Evolutionary conservation across 2,113 vertebrate genomes (phyloP).

Genomic region (Chlorocebus sabaeus): DNA sequence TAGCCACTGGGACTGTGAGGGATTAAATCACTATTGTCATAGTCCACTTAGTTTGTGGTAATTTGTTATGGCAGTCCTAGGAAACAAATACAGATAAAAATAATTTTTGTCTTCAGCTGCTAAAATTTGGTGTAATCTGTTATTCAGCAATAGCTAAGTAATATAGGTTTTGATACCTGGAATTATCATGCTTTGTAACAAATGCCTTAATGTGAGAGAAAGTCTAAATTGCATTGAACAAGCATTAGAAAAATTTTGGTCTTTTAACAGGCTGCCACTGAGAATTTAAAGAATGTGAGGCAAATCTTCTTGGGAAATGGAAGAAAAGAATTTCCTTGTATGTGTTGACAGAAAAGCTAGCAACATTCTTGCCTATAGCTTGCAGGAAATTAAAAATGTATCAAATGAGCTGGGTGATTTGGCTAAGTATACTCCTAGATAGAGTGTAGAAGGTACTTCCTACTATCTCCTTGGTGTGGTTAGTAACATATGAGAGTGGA

Average conservation of each 20-base stretch:
- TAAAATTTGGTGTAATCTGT: neutral
- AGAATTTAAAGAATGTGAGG: neutral
- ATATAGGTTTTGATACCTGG: neutral
- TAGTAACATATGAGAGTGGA: neutral
- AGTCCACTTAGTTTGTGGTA: neutral
- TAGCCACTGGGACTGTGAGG: neutral
- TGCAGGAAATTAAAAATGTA: neutral
- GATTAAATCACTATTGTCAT: neutral
- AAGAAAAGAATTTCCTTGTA: neutral
- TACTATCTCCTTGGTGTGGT: neutral
- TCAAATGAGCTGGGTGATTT: neutral
- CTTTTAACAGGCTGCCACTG: neutral
- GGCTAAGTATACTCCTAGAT: neutral
- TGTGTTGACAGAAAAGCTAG: neutral
- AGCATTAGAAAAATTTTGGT: neutral
- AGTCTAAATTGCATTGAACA: neutral
- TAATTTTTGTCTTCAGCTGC: neutral
- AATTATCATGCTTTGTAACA: neutral
- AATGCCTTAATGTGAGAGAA: neutral
- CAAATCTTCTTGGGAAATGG: neutral
- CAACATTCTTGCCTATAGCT: neutral
- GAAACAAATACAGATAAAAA: neutral
- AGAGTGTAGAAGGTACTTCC: neutral
- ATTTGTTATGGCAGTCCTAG: neutral
- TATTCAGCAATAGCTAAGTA: neutral